Conservation (phyloP, 1,140 invertebrate genomes). For the Camponotus vicinus region DNA sequence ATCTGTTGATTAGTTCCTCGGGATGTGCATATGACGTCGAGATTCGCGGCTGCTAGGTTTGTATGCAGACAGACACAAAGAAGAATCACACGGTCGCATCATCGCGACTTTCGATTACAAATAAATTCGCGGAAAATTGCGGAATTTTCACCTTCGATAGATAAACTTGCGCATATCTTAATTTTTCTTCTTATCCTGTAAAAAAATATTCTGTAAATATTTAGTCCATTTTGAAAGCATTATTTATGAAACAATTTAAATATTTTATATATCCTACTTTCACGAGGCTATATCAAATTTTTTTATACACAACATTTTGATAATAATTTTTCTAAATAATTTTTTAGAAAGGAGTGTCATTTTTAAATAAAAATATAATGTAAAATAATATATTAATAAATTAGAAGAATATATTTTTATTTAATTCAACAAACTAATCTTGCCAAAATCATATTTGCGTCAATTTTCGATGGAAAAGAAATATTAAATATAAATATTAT, state of each 20-base stretch:
- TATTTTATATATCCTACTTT: constrained; percentile 16
- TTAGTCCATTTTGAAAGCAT: background rate
- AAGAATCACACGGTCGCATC: background rate
- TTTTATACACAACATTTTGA: background rate
- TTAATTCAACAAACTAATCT: background rate
- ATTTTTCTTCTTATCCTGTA: background rate
- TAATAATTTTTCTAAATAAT: background rate
- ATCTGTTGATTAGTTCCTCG: constrained; percentile 62
- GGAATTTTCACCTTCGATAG: constrained; percentile 24
- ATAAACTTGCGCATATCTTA: constrained; percentile 3
- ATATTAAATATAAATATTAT: background rate
- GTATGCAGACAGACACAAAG: background rate
- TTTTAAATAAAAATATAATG: background rate
- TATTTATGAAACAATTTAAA: background rate
- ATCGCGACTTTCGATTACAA: constrained; percentile 59
- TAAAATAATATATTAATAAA: background rate
- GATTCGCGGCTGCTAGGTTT: constrained; percentile 58
- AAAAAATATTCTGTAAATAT: background rate
- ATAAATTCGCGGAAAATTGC: constrained; percentile 33
- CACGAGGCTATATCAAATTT: background rate
- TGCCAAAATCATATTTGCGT: background rate
- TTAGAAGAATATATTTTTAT: background rate
- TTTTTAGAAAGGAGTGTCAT: background rate
- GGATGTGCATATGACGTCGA: constrained; percentile 44
- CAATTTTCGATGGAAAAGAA: background rate